Conservation (phyloP, 2,888 invertebrate species). For the Leptopilina drosophilae region DNA sequence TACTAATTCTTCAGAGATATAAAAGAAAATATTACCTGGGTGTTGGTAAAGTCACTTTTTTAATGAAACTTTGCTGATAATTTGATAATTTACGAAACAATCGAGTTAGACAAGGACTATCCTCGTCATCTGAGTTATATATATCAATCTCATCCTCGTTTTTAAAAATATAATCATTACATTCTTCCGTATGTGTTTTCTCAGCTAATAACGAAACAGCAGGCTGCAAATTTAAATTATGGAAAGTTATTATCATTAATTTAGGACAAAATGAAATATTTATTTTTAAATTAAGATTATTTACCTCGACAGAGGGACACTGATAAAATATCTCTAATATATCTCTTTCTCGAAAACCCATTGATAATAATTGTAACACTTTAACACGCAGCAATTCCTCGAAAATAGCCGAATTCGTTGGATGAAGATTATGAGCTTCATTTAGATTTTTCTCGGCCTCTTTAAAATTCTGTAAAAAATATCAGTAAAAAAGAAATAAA, state of each 20-base stretch:
- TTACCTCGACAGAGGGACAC: slow-evolving; percentile 50
- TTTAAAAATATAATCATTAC: slow-evolving; percentile 43
- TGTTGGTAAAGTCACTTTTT: slow-evolving; percentile 30
- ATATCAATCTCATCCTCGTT: slow-evolving; percentile 50
- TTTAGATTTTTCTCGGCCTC: slow-evolving; percentile 56
- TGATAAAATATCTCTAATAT: slow-evolving; percentile 53
- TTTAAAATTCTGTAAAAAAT: slow-evolving; percentile 52
- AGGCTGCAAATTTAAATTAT: slow-evolving; percentile 45
- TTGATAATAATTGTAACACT: slow-evolving; percentile 52
- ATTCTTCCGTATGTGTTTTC: slow-evolving; percentile 5
- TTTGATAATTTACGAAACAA: slow-evolving; percentile 61
- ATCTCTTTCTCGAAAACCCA: slow-evolving; percentile 58
- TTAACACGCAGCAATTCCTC: slow-evolving; percentile 58
- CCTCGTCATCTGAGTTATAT: slow-evolving; percentile 60
- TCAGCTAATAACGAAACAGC: slow-evolving; percentile 52
- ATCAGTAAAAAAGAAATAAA: background rate
- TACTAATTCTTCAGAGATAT: too few relatives aligned
- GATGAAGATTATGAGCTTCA: slow-evolving; percentile 56
- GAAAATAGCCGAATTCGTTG: slow-evolving; percentile 51
- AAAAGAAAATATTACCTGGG: background rate
- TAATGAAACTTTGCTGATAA: slow-evolving; percentile 44
- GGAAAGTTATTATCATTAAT: background rate
- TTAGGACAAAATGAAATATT: background rate
- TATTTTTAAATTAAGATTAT: slow-evolving; percentile 16
- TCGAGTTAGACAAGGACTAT: slow-evolving; percentile 50